Evolutionary conservation across 2,797 vertebrate genomes (phyloP).

Genomic region (Amazona finschi): DNA sequence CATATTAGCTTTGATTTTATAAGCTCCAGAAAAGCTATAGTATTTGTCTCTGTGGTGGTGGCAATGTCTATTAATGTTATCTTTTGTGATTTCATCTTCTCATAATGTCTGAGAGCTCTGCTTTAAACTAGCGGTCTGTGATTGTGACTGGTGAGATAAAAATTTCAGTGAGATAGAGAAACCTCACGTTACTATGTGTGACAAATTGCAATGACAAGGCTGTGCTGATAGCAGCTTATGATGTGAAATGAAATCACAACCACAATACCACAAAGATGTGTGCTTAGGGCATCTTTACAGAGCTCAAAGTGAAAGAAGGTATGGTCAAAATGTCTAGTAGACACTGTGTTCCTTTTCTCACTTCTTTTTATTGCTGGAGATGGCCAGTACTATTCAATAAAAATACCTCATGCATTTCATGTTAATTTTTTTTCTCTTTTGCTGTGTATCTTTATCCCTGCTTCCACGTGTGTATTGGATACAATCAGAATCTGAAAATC

Average conservation of each 20-base stretch:
- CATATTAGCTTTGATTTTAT: not conserved
- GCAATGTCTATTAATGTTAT: constrained; percentile 51
- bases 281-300: constrained; percentile 30
- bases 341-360: not conserved
- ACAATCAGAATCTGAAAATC: not conserved
- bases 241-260: constrained; percentile 61
- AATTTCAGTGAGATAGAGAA: constrained; percentile 49
- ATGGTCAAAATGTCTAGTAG: not conserved
- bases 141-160: constrained; percentile 58
- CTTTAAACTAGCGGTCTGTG: constrained; percentile 38
- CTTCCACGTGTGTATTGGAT: not conserved
- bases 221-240: constrained; percentile 60
- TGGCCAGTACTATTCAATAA: not conserved
- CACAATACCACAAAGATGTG: constrained; percentile 41
- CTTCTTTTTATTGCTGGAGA: not conserved
- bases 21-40: not conserved
- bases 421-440: not conserved
- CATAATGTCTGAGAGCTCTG: constrained; percentile 45
- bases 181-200: constrained; percentile 21
- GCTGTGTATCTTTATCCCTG: not conserved
- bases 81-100: constrained; percentile 62
- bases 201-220: constrained; percentile 68
- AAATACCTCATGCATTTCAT: not conserved
- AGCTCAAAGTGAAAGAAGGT: constrained; percentile 17
- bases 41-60: constrained; percentile 17